Percentiles rank a stretch among this genome's conserved stretches.
Conservation (phyloP, 2,113 vertebrate species). For the Tychaedon coryphoeus region DNA sequence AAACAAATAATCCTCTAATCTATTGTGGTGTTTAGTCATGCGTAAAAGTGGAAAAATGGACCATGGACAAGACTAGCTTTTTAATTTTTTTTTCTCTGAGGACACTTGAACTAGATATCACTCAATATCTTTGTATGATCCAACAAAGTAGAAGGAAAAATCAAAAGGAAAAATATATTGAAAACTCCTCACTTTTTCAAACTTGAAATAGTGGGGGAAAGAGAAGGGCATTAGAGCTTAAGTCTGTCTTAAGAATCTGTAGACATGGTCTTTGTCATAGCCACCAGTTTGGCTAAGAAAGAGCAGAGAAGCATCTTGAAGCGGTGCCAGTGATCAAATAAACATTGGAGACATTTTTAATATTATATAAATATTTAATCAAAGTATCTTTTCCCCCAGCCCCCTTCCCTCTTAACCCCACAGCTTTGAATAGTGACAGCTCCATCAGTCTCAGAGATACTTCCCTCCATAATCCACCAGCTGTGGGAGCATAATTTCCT, state of each 20-base stretch:
- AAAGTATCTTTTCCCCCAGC: neutral
- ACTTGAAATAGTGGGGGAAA: neutral
- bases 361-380: neutral
- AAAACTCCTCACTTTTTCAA: neutral
- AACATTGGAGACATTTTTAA: neutral
- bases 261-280: neutral
- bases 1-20: neutral
- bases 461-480: neutral
- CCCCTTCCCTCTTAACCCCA: neutral
- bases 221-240: neutral
- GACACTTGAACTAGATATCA: neutral
- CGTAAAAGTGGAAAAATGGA: neutral
- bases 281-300: neutral
- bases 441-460: neutral
- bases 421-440: neutral
- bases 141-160: neutral
- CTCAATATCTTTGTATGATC: neutral
- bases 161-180: neutral
- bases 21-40: rapidly evolving
- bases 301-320: neutral
- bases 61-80: neutral
- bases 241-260: neutral
- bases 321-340: neutral
- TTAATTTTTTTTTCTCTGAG: neutral
- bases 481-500: neutral